These are phyloP conservation scores for Labeo catla DNA, from an alignment of 2,113 vertebrate species.

Conservation along the genomic window DNA sequence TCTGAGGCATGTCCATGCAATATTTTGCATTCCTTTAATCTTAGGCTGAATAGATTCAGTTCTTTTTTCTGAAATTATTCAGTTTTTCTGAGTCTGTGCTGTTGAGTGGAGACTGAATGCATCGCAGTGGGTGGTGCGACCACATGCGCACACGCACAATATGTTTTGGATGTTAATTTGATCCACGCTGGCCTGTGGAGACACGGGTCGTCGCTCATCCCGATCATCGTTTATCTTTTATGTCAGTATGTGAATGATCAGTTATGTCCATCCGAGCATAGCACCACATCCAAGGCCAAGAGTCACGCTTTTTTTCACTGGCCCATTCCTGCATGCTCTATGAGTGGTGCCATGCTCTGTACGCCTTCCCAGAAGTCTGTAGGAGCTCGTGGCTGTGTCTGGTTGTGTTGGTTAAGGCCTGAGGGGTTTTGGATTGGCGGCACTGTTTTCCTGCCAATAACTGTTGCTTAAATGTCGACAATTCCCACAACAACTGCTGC, in stretches of 20 bases:
- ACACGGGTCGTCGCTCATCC: neutral
- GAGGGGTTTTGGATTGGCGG: constrained; percentile 26
- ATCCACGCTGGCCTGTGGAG: constrained; percentile 17
- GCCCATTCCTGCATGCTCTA: constrained; percentile 30
- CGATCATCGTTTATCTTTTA: constrained; percentile 20
- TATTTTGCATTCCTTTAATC: neutral
- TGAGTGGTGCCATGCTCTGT: constrained; percentile 23
- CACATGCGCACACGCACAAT: neutral
- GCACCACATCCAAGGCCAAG: constrained; percentile 24
- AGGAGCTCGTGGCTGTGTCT: constrained; percentile 28
- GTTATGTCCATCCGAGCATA: constrained; percentile 25
- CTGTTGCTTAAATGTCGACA: constrained; percentile 21
- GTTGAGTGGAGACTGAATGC: neutral
- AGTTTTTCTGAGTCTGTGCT: neutral
- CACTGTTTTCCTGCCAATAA: constrained; percentile 1
- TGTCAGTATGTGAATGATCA: constrained; percentile 31
- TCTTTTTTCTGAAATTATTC: neutral
- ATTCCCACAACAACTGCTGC: constrained; percentile 36
- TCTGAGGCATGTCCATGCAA: constrained; percentile 4
- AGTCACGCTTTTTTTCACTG: constrained; percentile 28
- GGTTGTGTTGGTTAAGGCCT: constrained; percentile 32
- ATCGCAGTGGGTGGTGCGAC: constrained; percentile 18
- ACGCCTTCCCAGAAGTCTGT: constrained; percentile 49
- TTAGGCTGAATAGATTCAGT: neutral
- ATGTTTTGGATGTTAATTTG: constrained; percentile 17